phyloP scores from a whole-genome alignment of 2,797 vertebrate species.

The Enteromius thamalakanensis region DNA sequence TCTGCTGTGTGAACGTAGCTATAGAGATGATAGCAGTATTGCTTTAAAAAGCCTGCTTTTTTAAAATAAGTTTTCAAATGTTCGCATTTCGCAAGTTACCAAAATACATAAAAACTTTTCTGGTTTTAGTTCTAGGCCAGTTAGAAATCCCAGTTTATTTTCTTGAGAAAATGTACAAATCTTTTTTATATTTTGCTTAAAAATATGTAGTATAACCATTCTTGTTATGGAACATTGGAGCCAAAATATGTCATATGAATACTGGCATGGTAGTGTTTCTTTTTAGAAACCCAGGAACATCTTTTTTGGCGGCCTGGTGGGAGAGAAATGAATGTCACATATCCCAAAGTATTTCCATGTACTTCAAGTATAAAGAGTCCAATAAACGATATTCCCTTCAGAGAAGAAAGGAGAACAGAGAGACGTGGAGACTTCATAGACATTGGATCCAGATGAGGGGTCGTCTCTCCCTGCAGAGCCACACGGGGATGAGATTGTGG shows the following conservation, averaged over 20 bases:
- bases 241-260: slow-evolving; percentile 16
- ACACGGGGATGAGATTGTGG: slow-evolving; percentile 21
- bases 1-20: too few species aligned
- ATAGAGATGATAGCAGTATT: neutral
- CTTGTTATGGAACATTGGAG: slow-evolving; percentile 9
- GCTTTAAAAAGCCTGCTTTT: neutral
- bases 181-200: neutral
- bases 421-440: slow-evolving; percentile 48
- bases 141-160: neutral
- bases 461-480: slow-evolving; percentile 4
- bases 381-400: slow-evolving; percentile 41
- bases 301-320: neutral
- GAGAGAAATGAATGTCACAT: slow-evolving; percentile 33
- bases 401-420: slow-evolving; percentile 42
- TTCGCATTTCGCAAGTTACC: neutral
- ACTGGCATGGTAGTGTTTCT: neutral
- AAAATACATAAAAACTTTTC: neutral
- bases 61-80: too few species aligned
- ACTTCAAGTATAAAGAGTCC: slow-evolving; percentile 42
- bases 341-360: slow-evolving; percentile 46
- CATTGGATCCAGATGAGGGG: slow-evolving; percentile 61
- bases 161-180: neutral
- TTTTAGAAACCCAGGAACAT: slow-evolving; percentile 34
- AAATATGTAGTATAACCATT: neutral
- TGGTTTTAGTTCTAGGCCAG: neutral